Conservation (phyloP, 1,140 invertebrate species). For the Brachystomella parvula region DNA sequence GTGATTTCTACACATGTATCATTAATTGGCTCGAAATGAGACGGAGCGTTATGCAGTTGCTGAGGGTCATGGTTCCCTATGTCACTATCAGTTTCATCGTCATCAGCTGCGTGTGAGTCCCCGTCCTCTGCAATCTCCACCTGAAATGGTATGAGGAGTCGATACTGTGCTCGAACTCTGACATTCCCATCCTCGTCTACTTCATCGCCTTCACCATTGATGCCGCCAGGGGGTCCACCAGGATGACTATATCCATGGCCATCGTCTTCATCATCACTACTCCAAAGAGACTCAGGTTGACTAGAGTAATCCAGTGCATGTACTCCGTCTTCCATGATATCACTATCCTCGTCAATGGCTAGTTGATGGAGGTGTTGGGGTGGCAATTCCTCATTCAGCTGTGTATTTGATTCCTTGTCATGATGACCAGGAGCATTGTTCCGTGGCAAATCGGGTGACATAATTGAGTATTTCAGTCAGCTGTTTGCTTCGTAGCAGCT, state of each 20-base stretch:
- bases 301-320: neutral
- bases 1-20: too few species aligned
- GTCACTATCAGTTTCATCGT: neutral
- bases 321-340: neutral
- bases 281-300: neutral
- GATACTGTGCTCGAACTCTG: neutral
- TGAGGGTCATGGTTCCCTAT: neutral
- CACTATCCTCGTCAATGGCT: neutral
- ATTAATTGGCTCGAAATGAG: too few species aligned
- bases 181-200: neutral
- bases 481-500: too few species aligned
- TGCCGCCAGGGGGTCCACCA: neutral
- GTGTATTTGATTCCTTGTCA: too few species aligned
- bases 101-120: neutral
- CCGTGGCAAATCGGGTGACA: neutral
- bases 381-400: neutral
- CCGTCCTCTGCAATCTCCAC: neutral
- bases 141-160: slow-evolving; percentile 1
- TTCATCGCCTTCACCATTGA: neutral
- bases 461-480: too few species aligned
- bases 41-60: neutral
- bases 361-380: neutral
- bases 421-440: too few species aligned
- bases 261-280: neutral
- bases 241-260: neutral